Percentiles rank a stretch among this genome's conserved stretches.
Evolutionary conservation across 2,888 invertebrate genomes (phyloP).

Genomic region (Stenodema calcarata): DNA sequence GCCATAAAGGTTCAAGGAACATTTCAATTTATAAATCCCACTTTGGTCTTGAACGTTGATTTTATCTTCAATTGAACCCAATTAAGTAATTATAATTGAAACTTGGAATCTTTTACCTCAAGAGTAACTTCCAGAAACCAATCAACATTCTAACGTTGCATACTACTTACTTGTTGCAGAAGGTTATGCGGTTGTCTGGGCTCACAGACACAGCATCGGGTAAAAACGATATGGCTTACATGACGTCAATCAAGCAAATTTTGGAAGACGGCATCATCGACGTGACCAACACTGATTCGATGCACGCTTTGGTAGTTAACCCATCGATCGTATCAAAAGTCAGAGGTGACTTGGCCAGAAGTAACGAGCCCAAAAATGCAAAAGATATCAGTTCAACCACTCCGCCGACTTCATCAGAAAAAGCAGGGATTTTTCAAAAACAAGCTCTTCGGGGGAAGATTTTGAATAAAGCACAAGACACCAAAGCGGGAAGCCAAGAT

Average conservation of each 20-base stretch:
- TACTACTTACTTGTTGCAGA: background rate
- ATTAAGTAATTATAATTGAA: too few relatives aligned
- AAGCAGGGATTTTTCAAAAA: constrained; percentile 34
- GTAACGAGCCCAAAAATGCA: background rate
- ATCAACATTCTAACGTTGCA: background rate
- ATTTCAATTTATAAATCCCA: too few relatives aligned
- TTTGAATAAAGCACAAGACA: background rate
- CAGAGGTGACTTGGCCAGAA: background rate
- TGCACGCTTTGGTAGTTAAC: background rate
- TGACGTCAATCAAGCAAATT: background rate
- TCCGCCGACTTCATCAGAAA: background rate
- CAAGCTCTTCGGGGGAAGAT: constrained; percentile 1
- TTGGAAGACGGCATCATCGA: background rate
- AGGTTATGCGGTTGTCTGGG: background rate
- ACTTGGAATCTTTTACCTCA: too few relatives aligned
- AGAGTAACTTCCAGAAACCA: too few relatives aligned
- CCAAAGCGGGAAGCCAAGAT: background rate
- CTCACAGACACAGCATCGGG: background rate
- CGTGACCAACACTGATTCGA: background rate
- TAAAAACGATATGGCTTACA: background rate
- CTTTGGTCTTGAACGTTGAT: too few relatives aligned
- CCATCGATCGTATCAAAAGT: background rate
- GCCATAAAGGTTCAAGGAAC: too few relatives aligned
- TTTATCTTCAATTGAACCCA: too few relatives aligned
- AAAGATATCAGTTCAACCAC: background rate